Evolutionary conservation across 2,888 invertebrate species (phyloP), one percentile per base, ranked within the genome.

Genomic region (Heliconius aoede): DNA sequence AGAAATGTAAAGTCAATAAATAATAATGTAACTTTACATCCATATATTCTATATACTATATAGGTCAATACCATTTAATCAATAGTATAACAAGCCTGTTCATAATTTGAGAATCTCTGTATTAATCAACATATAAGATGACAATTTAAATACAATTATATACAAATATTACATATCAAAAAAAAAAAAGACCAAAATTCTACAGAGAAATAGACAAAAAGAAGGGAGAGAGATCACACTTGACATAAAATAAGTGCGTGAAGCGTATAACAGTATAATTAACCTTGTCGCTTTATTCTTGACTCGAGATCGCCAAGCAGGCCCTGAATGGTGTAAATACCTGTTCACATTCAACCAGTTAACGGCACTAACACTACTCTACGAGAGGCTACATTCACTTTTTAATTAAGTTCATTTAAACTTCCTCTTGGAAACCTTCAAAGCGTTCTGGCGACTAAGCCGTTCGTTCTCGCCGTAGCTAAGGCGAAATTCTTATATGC

Each of bases 251-350:
- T 58, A 74, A 64, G 76, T 65, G 91, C 89, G 89, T 91, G 55
- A 92, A 93, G 91, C 91, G 78, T 75, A 64, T 77, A 79, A 80
- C 81, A 82, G 82, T 80, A 81, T 88, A n/a, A 91, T 86, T 91
- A 90, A 94, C 94, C 93, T 93, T 90, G 88, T 82, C 86, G 86
- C 83, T 87, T 92, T 90, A 93, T 89, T 93, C 91, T 90, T 89
- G 93, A 92, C 91, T 92, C 91, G 93, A 94, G 92, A 91, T 91
- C 93, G 87, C 92, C 91, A 90, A 92, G 88, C 92, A 91, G 93
- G 90, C 85, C 93, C 93, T 94, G 93, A 91, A 93, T 93, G 89
- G 88, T 91, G 92, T 90, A 93, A 93, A 93, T 88, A 93, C 92
- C 93, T 93, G 93, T 92, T 91, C 92, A 93, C 87, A 93, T 93